A percentile compares a stretch with the other conserved stretches of the same genome.
These are phyloP conservation scores for Luffia ferchaultella DNA, from an alignment of 2,888 invertebrate species.

Conservation along the genomic window DNA sequence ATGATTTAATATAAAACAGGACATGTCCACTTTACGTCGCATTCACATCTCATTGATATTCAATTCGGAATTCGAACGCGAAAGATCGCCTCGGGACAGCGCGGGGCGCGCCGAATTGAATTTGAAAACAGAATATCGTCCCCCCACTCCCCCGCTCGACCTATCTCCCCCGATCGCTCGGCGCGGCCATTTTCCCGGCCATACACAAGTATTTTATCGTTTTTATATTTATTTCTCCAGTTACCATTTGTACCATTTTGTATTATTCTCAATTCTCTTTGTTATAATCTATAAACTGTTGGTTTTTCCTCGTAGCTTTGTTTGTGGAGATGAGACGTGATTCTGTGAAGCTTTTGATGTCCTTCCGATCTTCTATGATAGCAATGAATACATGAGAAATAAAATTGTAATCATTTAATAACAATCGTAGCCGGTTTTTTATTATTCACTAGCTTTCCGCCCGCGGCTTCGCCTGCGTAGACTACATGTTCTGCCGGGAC, in stretches of 20 bases:
- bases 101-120: conserved; percentile 59
- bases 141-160: conserved; percentile 17
- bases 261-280: conserved; percentile 24
- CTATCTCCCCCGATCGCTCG: conserved; percentile 37
- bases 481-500: no score
- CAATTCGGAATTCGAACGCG: conserved; percentile 55
- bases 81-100: conserved; percentile 62
- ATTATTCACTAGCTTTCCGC: no score
- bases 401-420: no score
- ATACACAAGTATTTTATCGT: conserved; percentile 65
- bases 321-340: no score
- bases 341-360: no score
- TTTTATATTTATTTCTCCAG: conserved; percentile 64
- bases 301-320: background rate
- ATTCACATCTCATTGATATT: conserved; percentile 53
- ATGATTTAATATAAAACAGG: conserved; percentile 19
- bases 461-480: no score
- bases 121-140: conserved; percentile 58
- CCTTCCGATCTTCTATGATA: no score
- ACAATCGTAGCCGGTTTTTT: no score
- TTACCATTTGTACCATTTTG: conserved; percentile 32
- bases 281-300: background rate
- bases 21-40: conserved; percentile 35
- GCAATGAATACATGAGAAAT: no score
- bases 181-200: conserved; percentile 56